phyloP scores from a whole-genome alignment of 1,140 invertebrate genomes.

The Neelides sp. region DNA sequence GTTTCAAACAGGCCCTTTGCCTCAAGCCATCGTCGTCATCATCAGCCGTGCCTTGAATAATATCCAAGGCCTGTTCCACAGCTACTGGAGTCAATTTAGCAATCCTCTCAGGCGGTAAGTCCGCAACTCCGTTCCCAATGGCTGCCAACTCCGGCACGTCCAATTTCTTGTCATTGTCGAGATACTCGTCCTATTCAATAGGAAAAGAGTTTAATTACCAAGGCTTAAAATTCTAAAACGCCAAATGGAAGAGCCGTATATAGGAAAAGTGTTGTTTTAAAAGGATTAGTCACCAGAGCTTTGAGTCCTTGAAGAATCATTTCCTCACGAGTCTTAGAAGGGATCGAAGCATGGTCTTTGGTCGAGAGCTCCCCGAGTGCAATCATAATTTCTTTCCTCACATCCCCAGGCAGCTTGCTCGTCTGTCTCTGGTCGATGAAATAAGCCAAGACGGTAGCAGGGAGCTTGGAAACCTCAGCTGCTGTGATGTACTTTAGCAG shows the following conservation, averaged over 20 bases:
- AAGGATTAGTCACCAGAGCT: slow-evolving; percentile 12
- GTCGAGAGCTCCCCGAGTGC: slow-evolving; percentile 25
- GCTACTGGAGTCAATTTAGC: slow-evolving; percentile 23
- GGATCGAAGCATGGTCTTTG: slow-evolving; percentile 26
- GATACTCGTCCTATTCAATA: slow-evolving; percentile 6
- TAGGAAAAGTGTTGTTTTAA: not conserved
- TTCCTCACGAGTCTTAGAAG: slow-evolving; percentile 22
- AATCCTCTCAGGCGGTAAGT: slow-evolving; percentile 22
- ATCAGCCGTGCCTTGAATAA: slow-evolving; percentile 25
- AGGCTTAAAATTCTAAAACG: not conserved
- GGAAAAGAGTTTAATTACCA: not conserved
- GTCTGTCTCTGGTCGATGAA: slow-evolving; percentile 27
- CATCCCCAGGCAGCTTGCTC: slow-evolving; percentile 15
- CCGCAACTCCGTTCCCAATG: slow-evolving; percentile 20
- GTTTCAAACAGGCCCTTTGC: slow-evolving; percentile 24
- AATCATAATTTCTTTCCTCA: slow-evolving; percentile 29
- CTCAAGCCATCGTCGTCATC: slow-evolving; percentile 28
- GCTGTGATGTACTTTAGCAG: slow-evolving; percentile 26
- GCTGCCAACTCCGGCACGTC: slow-evolving; percentile 25
- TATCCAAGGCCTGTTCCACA: slow-evolving; percentile 23
- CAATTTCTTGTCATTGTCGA: slow-evolving; percentile 3
- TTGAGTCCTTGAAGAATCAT: slow-evolving; percentile 28
- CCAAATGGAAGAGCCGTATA: not conserved
- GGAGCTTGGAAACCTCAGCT: slow-evolving; percentile 25
- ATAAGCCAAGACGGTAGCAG: slow-evolving; percentile 26